phyloP scores from a whole-genome alignment of 1,140 invertebrate genomes.

The Achatina immaculata region DNA sequence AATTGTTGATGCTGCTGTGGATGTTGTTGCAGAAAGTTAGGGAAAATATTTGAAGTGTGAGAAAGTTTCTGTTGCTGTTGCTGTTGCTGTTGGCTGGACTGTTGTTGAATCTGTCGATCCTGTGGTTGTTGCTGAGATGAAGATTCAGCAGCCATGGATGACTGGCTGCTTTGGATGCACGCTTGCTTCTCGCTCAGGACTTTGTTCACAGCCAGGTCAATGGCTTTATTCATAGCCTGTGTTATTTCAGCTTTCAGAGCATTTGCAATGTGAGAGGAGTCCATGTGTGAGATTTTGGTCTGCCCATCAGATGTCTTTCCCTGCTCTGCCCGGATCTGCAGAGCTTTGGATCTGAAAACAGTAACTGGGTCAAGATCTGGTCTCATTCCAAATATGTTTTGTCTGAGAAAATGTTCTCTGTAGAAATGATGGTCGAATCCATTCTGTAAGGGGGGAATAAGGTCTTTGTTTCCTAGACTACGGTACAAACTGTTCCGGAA shows the following conservation, averaged over 20 bases:
- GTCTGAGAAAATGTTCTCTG: constrained; percentile 32
- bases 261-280: constrained; percentile 20
- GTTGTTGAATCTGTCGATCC: constrained; percentile 17
- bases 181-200: constrained; percentile 78
- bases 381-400: constrained; percentile 14
- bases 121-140: constrained; percentile 26
- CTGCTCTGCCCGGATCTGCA: constrained; percentile 12
- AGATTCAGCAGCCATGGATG: not conserved
- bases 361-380: constrained; percentile 27
- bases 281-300: not conserved
- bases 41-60: not conserved
- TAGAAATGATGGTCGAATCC: constrained; percentile 23
- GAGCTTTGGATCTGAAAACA: constrained; percentile 21
- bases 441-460: constrained; percentile 24
- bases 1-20: constrained; percentile 4
- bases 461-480: constrained; percentile 23
- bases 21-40: not conserved
- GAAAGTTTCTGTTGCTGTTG: constrained; percentile 10
- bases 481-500: constrained; percentile 23
- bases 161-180: not conserved
- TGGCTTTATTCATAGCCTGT: constrained; percentile 77
- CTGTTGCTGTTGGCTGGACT: constrained; percentile 35
- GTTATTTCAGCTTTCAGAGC: constrained; percentile 89
- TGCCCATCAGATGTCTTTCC: not conserved
- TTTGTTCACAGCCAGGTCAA: constrained; percentile 87